Evolutionary conservation across 2,797 vertebrate genomes (phyloP).

Genomic region (Pelobates cultripes): DNA sequence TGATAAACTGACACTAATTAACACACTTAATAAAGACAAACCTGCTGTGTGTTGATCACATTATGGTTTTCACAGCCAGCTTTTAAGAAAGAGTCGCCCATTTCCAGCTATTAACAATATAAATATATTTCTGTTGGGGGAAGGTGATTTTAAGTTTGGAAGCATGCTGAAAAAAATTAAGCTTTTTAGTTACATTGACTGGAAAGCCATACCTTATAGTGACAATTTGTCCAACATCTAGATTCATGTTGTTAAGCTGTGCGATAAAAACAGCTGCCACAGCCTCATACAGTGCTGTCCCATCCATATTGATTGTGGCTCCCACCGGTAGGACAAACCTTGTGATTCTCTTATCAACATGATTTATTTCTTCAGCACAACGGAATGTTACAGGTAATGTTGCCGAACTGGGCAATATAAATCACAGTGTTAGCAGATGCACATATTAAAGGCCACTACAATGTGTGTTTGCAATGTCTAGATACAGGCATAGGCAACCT

Average conservation of each 20-base stretch:
- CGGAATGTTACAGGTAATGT: conserved; percentile 95
- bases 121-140: too few relatives aligned
- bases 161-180: not conserved
- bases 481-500: too few relatives aligned
- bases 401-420: conserved; percentile 81
- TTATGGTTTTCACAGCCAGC: too few relatives aligned
- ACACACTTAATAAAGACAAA: too few relatives aligned
- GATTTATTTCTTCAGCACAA: conserved; percentile 93
- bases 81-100: too few relatives aligned
- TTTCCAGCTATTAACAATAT: too few relatives aligned
- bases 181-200: conserved; percentile 9
- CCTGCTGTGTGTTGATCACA: too few relatives aligned
- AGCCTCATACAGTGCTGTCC: conserved; percentile 94
- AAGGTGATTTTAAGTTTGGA: too few relatives aligned
- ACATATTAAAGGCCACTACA: not conserved
- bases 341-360: conserved; percentile 92
- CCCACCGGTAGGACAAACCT: conserved; percentile 95
- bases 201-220: conserved; percentile 81
- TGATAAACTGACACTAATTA: too few relatives aligned
- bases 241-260: conserved; percentile 86
- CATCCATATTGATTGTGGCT: conserved; percentile 98
- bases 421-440: not conserved
- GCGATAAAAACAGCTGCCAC: conserved; percentile 96
- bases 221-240: conserved; percentile 89
- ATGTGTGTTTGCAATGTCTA: too few relatives aligned